A percentile compares a stretch with the other conserved stretches of the same genome.
Evolutionary conservation across 2,888 invertebrate genomes (phyloP).

Genomic region (Brassicogethes aeneus): DNA sequence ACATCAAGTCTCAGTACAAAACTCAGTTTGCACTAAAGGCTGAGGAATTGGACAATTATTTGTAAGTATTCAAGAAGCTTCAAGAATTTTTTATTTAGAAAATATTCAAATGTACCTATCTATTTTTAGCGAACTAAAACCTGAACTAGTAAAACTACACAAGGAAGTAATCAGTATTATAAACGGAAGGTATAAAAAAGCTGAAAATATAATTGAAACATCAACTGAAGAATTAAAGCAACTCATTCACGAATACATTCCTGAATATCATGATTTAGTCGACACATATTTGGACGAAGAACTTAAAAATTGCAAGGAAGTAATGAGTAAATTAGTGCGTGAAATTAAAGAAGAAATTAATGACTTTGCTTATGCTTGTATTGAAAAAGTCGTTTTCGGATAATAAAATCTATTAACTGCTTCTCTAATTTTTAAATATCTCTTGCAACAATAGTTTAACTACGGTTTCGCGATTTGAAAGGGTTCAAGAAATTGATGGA

Average conservation of each 20-base stretch:
- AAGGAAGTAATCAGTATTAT: not conserved
- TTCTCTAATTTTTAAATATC: too few species aligned
- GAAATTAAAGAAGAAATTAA: not conserved
- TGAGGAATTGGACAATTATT: not conserved
- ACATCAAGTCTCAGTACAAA: not conserved
- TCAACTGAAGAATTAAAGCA: not conserved
- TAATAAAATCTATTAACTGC: not conserved
- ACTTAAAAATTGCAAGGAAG: not conserved
- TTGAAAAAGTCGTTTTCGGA: not conserved
- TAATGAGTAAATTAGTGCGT: not conserved
- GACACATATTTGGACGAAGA: not conserved
- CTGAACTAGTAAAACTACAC: not conserved
- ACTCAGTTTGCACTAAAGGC: not conserved
- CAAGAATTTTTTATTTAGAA: too few species aligned
- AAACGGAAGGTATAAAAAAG: not conserved
- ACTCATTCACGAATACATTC: not conserved
- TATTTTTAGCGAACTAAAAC: not conserved
- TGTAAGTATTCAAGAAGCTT: too few species aligned
- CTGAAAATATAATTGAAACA: not conserved
- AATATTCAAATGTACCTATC: too few species aligned
- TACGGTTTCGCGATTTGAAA: too few species aligned
- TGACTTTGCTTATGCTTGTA: not conserved
- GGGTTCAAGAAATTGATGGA: too few species aligned
- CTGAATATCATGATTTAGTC: not conserved
- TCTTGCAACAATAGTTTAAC: too few species aligned